Conservation (phyloP, 2,888 invertebrate genomes). For the Stomorhina lunata region DNA sequence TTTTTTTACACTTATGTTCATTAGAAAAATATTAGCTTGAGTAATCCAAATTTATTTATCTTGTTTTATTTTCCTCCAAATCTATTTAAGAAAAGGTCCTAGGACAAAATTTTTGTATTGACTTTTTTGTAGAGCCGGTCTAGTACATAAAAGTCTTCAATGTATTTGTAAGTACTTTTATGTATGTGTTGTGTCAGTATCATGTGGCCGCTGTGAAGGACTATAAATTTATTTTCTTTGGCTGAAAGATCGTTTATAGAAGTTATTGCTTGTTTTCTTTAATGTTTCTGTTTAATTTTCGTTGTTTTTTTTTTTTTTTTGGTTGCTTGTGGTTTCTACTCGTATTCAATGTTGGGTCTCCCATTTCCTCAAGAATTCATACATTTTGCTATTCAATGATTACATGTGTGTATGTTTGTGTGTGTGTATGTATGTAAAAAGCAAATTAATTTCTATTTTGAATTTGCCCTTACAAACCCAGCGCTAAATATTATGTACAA, state of each 20-base stretch:
- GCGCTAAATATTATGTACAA: slow-evolving; percentile 31
- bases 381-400: neutral
- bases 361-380: neutral
- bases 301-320: neutral
- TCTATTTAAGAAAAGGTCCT: too few species aligned
- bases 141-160: too few species aligned
- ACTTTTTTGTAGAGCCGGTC: too few species aligned
- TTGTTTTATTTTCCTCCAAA: too few species aligned
- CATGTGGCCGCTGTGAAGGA: slow-evolving; percentile 31
- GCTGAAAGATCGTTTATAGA: slow-evolving; percentile 37
- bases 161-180: too few species aligned
- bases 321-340: slow-evolving; percentile 17
- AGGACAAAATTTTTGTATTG: too few species aligned
- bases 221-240: slow-evolving; percentile 36
- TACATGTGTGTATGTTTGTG: neutral
- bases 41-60: too few species aligned
- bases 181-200: neutral
- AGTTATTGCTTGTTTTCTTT: slow-evolving; percentile 35
- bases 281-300: slow-evolving; percentile 13
- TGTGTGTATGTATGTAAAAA: neutral
- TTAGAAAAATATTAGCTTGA: too few species aligned
- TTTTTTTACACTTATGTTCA: too few species aligned
- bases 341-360: slow-evolving; percentile 1
- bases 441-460: slow-evolving; percentile 42
- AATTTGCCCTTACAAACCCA: slow-evolving; percentile 16